phyloP scores from a whole-genome alignment of 2,888 invertebrate genomes.

The Biston stratarius region DNA sequence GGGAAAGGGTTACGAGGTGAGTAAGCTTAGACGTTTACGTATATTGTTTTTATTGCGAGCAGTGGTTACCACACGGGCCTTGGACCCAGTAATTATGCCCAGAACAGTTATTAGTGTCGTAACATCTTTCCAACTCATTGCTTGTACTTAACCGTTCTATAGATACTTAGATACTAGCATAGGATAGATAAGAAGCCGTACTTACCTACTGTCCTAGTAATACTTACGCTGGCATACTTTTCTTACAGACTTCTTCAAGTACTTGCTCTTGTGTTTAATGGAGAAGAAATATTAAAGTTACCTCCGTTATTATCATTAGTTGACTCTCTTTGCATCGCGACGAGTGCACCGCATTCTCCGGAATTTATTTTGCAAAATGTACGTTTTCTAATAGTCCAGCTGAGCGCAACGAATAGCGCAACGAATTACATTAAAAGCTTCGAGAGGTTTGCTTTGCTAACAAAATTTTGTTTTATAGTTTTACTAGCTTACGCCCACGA shows the following conservation, averaged over 20 bases:
- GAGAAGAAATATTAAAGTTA: conserved; percentile 12
- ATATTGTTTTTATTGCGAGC: conserved; percentile 60
- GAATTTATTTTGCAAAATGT: conserved; percentile 2
- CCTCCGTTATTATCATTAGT: conserved; percentile 18
- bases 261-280: background rate
- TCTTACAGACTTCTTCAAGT: conserved; percentile 1
- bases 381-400: conserved; percentile 6
- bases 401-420: background rate
- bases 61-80: conserved; percentile 68
- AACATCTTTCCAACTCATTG: conserved; percentile 59
- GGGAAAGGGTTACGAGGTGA: conserved; percentile 73
- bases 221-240: conserved; percentile 5
- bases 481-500: no score
- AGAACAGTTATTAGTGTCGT: conserved; percentile 68
- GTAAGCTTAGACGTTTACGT: conserved; percentile 61
- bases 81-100: conserved; percentile 66
- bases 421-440: conserved; percentile 2
- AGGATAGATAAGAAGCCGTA: conserved; percentile 14
- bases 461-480: background rate
- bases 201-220: conserved; percentile 1
- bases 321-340: conserved; percentile 11
- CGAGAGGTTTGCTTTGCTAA: background rate
- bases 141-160: conserved; percentile 31
- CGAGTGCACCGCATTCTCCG: background rate
- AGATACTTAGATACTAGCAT: conserved; percentile 20